These are phyloP conservation scores for Neotoma lepida DNA, from an alignment of 2,113 vertebrate genomes.

Conservation along the genomic window DNA sequence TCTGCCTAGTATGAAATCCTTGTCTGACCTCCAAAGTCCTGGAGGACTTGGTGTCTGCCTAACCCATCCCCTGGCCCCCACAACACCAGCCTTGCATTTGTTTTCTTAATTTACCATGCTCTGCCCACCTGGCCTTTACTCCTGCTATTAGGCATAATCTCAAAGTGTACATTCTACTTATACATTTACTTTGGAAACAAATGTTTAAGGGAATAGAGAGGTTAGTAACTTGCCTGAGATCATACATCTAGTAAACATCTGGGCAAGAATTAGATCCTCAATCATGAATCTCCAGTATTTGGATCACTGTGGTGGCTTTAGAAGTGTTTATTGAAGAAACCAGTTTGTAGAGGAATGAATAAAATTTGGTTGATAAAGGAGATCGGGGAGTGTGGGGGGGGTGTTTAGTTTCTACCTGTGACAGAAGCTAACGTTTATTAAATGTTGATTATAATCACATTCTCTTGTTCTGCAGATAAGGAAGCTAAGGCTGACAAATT, in stretches of 20 bases:
- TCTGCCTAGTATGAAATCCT: background rate
- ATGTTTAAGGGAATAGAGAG: background rate
- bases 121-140: background rate
- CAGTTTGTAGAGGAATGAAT: background rate
- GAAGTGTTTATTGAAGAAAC: background rate
- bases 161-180: background rate
- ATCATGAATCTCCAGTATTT: background rate
- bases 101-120: background rate
- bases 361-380: background rate
- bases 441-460: background rate
- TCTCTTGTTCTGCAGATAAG: constrained; percentile 10
- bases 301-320: background rate
- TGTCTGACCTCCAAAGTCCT: background rate
- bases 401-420: background rate
- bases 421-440: background rate
- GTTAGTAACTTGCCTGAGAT: background rate
- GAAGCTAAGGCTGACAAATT: constrained; percentile 12
- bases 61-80: accelerated
- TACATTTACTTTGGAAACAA: background rate
- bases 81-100: background rate
- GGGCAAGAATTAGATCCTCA: background rate
- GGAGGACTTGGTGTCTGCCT: background rate
- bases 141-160: background rate
- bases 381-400: background rate
- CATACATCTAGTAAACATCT: background rate